Evolutionary conservation across 2,888 invertebrate species (phyloP).

Genomic region (Pristionchus japonicus): DNA sequence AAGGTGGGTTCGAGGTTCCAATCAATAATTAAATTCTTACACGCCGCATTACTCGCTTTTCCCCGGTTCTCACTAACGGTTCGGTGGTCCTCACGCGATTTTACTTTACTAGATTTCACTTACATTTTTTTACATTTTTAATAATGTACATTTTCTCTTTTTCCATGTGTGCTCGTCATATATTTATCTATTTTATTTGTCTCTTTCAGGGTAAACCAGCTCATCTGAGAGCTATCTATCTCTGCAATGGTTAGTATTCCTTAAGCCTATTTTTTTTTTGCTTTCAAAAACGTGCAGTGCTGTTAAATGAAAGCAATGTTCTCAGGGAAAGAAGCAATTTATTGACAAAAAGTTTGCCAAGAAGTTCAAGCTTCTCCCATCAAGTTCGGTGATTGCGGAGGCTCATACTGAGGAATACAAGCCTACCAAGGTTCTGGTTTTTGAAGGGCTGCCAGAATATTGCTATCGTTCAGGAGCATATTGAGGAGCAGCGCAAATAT

Average conservation of each 20-base stretch:
- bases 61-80: no score
- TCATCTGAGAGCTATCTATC: no score
- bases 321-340: constrained; percentile 78
- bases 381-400: background rate
- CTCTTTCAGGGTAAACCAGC: no score
- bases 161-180: no score
- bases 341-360: constrained; percentile 90
- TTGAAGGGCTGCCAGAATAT: background rate
- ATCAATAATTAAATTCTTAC: no score
- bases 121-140: no score
- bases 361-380: constrained; percentile 90
- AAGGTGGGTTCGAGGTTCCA: no score
- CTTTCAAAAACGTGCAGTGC: background rate
- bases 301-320: background rate
- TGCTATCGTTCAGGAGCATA: constrained; percentile 51
- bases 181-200: no score
- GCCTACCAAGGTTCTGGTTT: constrained; percentile 36
- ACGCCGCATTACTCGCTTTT: no score
- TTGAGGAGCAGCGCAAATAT: constrained; percentile 83
- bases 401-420: background rate
- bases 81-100: no score
- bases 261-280: background rate
- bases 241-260: background rate
- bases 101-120: no score
- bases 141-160: no score